These are phyloP conservation scores for Scartelaos histophorus DNA, from an alignment of 2,113 vertebrate genomes.

Conservation along the genomic window DNA sequence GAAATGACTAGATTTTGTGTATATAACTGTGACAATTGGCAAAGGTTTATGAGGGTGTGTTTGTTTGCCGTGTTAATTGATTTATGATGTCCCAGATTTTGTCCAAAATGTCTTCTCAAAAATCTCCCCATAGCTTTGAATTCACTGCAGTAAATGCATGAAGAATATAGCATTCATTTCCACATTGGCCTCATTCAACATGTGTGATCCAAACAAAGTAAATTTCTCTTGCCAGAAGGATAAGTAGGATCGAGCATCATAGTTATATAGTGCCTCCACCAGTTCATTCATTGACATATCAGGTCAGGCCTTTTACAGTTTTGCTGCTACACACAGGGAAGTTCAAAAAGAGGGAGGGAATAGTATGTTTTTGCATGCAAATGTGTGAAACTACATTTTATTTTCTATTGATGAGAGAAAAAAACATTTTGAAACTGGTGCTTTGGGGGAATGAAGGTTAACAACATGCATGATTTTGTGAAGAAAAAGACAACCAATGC, in stretches of 20 bases:
- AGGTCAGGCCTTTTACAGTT: slow-evolving; percentile 76
- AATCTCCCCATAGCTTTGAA: slow-evolving; percentile 11
- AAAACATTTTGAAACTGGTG: slow-evolving; percentile 57
- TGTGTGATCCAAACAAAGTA: slow-evolving; percentile 14
- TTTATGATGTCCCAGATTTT: slow-evolving; percentile 45
- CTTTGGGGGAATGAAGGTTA: slow-evolving; percentile 68
- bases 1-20: slow-evolving; percentile 57
- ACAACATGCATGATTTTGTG: slow-evolving; percentile 79
- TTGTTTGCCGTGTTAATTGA: slow-evolving; percentile 39
- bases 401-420: slow-evolving; percentile 61
- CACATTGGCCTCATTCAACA: slow-evolving; percentile 12
- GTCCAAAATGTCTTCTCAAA: slow-evolving; percentile 33
- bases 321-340: slow-evolving; percentile 73
- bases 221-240: slow-evolving; percentile 52
- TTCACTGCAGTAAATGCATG: slow-evolving; percentile 29
- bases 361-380: slow-evolving; percentile 78
- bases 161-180: slow-evolving; percentile 6
- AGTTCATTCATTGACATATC: slow-evolving; percentile 75
- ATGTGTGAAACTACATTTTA: slow-evolving; percentile 70
- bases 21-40: slow-evolving; percentile 66
- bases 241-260: slow-evolving; percentile 45
- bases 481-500: slow-evolving; percentile 65
- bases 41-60: slow-evolving; percentile 59
- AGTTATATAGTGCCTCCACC: slow-evolving; percentile 75
- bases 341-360: slow-evolving; percentile 17